phyloP scores from a whole-genome alignment of 2,888 invertebrate species.

The Orgyia antiqua region DNA sequence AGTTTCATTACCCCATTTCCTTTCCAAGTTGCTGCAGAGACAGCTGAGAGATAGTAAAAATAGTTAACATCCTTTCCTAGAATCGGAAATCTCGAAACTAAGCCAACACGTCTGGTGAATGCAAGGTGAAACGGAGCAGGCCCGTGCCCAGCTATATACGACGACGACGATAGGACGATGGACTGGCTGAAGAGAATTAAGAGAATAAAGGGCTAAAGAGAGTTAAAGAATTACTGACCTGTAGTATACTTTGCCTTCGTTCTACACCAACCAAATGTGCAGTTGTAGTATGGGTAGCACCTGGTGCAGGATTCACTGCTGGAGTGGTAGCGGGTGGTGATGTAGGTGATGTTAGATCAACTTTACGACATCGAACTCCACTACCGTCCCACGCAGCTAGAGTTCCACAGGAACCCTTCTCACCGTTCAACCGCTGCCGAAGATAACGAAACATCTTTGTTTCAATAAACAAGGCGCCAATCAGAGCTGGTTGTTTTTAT shows the following conservation, averaged over 20 bases:
- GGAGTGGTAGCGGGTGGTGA: slow-evolving; percentile 59
- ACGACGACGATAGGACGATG: no score
- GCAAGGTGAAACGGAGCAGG: no score
- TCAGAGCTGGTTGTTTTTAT: slow-evolving; percentile 18
- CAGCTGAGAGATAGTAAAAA: no score
- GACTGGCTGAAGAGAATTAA: no score
- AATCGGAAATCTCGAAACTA: no score
- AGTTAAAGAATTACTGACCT: no score
- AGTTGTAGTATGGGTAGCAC: slow-evolving; percentile 40
- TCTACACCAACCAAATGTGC: slow-evolving; percentile 64
- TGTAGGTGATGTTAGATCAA: slow-evolving; percentile 66
- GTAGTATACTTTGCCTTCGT: slow-evolving; percentile 70
- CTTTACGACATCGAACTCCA: slow-evolving; percentile 80
- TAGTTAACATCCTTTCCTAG: no score
- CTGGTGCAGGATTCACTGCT: slow-evolving; percentile 53
- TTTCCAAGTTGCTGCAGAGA: no score
- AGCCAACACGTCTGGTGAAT: no score
- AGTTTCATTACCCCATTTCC: no score
- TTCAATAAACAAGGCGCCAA: slow-evolving; percentile 30
- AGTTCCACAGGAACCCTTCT: slow-evolving; percentile 82
- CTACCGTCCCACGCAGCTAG: slow-evolving; percentile 82
- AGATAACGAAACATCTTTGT: slow-evolving; percentile 35
- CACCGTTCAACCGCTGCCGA: slow-evolving; percentile 80
- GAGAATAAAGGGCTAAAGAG: no score
- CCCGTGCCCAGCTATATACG: no score